Conservation (phyloP, 2,113 vertebrate genomes). For the Anoura caudifer region DNA sequence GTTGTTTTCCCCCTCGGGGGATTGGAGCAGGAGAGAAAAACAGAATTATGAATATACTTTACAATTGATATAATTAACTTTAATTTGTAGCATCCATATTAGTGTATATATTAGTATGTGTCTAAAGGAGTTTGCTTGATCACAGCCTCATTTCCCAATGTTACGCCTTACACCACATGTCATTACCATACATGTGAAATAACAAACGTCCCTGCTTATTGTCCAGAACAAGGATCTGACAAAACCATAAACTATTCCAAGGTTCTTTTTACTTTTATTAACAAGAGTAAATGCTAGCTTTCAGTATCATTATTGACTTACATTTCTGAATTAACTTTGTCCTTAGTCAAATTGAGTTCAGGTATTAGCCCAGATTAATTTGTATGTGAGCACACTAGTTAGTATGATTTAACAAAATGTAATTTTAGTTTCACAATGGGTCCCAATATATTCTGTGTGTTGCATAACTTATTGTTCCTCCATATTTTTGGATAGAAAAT, state of each 20-base stretch:
- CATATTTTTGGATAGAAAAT: not conserved
- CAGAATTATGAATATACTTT: not conserved
- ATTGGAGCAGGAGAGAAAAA: not conserved
- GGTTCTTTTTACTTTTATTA: not conserved
- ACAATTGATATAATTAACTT: not conserved
- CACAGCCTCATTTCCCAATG: not conserved
- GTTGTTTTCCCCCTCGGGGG: not conserved
- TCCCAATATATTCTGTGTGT: not conserved
- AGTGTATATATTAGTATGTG: not conserved
- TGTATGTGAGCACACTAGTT: not conserved
- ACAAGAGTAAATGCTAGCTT: not conserved
- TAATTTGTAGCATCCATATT: not conserved
- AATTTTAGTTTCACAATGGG: not conserved
- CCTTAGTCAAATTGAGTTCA: not conserved
- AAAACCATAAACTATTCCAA: not conserved
- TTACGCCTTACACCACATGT: not conserved
- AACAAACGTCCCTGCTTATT: not conserved
- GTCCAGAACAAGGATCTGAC: not conserved
- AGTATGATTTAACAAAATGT: not conserved
- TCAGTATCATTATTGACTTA: not conserved
- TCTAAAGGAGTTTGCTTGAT: not conserved
- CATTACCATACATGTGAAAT: not conserved
- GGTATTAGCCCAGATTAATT: not conserved
- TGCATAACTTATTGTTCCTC: not conserved
- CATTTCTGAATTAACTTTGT: not conserved